Conservation (phyloP, 2,888 invertebrate species). For the Gasteruption jaculator region DNA sequence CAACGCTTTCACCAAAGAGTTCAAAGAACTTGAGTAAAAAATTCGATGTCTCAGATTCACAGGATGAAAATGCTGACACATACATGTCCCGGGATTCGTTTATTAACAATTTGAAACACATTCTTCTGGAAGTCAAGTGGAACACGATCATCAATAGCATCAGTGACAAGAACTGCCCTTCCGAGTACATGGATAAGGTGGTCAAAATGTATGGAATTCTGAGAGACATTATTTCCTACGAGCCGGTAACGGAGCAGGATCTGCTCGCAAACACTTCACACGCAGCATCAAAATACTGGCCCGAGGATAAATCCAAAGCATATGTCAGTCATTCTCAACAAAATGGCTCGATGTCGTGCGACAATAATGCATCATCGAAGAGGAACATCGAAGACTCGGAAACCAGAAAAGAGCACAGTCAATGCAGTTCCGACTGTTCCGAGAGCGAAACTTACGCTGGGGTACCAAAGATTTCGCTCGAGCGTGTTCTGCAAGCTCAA, state of each 20-base stretch:
- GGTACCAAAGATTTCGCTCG: conserved; percentile 26
- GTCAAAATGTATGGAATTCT: conserved; percentile 34
- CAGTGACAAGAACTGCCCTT: conserved; percentile 31
- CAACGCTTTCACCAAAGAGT: too few species aligned
- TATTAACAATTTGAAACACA: conserved; percentile 26
- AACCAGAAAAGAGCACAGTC: neutral
- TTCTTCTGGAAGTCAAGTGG: conserved; percentile 33
- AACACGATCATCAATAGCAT: conserved; percentile 32
- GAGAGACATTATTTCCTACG: too few species aligned
- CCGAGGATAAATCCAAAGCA: too few species aligned
- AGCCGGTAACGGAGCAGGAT: too few species aligned
- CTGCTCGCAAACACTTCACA: too few species aligned
- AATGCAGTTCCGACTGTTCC: conserved; percentile 17
- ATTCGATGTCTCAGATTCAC: too few species aligned
- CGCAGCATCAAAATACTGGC: too few species aligned
- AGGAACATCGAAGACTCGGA: neutral
- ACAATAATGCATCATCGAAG: neutral
- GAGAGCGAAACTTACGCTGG: conserved; percentile 32
- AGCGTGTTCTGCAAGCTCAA: conserved; percentile 14
- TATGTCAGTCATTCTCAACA: too few species aligned
- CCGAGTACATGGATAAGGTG: conserved; percentile 34
- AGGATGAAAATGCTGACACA: too few species aligned
- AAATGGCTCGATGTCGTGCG: too few species aligned
- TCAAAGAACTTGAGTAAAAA: too few species aligned
- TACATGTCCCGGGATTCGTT: too few species aligned